Base-by-base conservation (phyloP, 1,140 invertebrate species). In the Bombus huntii region DNA sequence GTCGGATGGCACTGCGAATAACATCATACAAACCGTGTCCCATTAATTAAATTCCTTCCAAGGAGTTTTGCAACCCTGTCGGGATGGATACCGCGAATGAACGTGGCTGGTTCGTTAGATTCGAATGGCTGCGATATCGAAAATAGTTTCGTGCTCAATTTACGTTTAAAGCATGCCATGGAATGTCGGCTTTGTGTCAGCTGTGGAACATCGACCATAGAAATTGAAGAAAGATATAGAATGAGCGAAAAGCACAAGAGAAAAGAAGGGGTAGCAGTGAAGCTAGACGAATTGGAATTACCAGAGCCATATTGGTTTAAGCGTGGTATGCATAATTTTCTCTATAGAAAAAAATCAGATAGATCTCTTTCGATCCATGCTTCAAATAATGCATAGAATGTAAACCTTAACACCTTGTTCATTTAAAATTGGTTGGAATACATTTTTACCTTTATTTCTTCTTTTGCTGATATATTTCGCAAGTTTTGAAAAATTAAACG, bases 31-130 rank as follows among this genome's bases (percentile, higher is more conserved):
- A 92, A 91, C 91, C 90, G 89, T 89, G 88, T 91, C 88, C 90
- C 86, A 94, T 93, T 94, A 94, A 94, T 94, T 94, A 94, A 94
- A 94, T 94, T 94, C 93, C 93, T 93, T 77, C 82, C 83, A 91
- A 91, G 90, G 91, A 93, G 91, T 92, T 93, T 92, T 91, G 88
- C 86, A 90, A 87, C 83, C 84, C 86, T 88, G 86, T 87, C 90
- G 66, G 82, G 89, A 86, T 82, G 66, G 80, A 80, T 81, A 83
- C 31, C 79, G 81, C 85, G 84, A 88, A 89, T 83, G 76, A 85
- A 74, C 89, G 85, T 90, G 59, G 85, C 76, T 75, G 87, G 90
- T 93, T 93, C 92, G 93, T 93, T 94, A 93, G 87, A 92, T 91
- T 82, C 79, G 88, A 93, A 92, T 90, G 88, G 88, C 59, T 22